These are phyloP conservation scores for Pluvianellus socialis DNA, from an alignment of 2,113 vertebrate genomes.

Conservation along the genomic window DNA sequence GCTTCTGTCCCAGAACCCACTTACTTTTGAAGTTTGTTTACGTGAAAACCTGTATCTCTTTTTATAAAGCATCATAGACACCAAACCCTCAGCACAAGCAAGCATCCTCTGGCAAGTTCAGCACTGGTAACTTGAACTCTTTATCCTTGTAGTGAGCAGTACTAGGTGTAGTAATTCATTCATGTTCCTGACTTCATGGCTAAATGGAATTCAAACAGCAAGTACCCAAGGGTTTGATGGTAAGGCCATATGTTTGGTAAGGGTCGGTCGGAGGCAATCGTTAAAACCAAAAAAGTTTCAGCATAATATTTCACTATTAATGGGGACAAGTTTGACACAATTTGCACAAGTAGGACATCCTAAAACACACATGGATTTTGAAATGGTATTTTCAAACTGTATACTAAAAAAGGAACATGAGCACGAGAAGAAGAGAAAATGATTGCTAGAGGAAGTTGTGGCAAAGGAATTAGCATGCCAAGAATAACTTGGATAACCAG, in stretches of 20 bases:
- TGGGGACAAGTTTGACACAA: not conserved
- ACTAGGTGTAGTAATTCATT: not conserved
- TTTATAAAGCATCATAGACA: not conserved
- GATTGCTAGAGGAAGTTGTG: not conserved
- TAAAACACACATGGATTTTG: fast-evolving
- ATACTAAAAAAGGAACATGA: not conserved
- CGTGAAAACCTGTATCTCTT: not conserved
- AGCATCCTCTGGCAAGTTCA: not conserved
- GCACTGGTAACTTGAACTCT: not conserved
- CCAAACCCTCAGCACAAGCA: not conserved
- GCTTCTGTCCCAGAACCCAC: not conserved
- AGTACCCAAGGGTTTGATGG: not conserved
- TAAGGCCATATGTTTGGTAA: not conserved
- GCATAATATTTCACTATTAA: not conserved
- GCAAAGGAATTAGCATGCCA: not conserved
- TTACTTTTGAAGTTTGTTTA: not conserved
- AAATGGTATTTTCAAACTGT: not conserved
- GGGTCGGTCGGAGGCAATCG: not conserved
- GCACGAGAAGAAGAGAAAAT: not conserved
- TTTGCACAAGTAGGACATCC: not conserved
- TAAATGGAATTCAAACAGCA: not conserved
- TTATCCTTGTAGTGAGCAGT: not conserved
- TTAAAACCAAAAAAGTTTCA: not conserved
- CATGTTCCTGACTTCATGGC: fast-evolving
- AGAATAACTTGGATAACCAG: not conserved